Evolutionary conservation across 2,113 vertebrate species (phyloP), one percentile per base, ranked within the genome.

Genomic region (Notiomystis cincta): DNA sequence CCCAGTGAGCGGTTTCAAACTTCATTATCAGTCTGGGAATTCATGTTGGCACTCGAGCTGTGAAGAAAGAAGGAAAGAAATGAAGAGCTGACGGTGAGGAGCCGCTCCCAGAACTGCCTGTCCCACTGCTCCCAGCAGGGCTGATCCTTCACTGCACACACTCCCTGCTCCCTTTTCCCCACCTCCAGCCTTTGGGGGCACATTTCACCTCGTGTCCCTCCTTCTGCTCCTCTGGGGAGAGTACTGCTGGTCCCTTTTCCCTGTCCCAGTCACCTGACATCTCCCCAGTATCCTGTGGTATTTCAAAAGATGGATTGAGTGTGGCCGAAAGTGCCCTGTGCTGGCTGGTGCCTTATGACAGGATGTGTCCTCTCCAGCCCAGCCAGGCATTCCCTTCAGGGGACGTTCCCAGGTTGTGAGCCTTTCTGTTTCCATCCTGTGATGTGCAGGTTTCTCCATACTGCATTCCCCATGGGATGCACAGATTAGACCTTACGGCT

Each of bases 381-480:
- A 22, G n/a, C 15, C 28, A 51, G 62, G 20, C 14, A 3, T 31
- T 89, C 45, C 61, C 15, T 48, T 28, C 11, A 9, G 28, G 35
- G 37, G 12, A 37, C 5, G 28, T 48, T 80, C 54, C 76, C 25
- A 28, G 60, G n/a, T n/a, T n/a, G n/a, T n/a, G n/a, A n/a, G n/a
- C n/a, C n/a, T n/a, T n/a, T n/a, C n/a, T n/a, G 30, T 53, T 77
- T 61, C 53, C 69, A 38, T 13, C 18, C 62, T 33, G 3, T 18
- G 15, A 11, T 10, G 9, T 24, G 15, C 72, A 23, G 15, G 4
- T 58, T 42, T 71, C 42, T 31, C 35, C 13, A 1, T 21, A 4
- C 1, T 15, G 30, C 27, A 25, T 38, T 69, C 70, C 10, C 7
- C 6, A 1, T 0, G 1, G 9, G 30, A 33, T 28, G 57, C 25